Evolutionary conservation across 2,888 invertebrate species (phyloP).

Genomic region (Acheta domesticus): DNA sequence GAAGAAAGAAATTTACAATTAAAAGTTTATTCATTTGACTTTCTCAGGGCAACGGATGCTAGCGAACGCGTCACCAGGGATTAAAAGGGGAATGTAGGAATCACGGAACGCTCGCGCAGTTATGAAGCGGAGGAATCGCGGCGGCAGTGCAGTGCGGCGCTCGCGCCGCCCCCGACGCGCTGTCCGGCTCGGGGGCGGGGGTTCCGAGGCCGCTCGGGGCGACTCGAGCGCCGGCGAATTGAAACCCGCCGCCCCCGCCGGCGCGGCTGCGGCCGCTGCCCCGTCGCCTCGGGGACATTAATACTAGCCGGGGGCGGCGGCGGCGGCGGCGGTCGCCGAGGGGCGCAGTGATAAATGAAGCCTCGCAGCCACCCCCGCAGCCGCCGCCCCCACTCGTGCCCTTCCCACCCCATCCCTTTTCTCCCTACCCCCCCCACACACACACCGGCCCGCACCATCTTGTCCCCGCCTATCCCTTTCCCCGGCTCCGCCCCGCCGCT

Average conservation of each 20-base stretch:
- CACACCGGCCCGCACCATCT: too few relatives aligned
- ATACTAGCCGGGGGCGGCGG: not conserved
- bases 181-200: not conserved
- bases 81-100: too few relatives aligned
- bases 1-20: too few relatives aligned
- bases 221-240: not conserved
- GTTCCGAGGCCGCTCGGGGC: not conserved
- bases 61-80: too few relatives aligned
- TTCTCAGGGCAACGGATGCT: too few relatives aligned
- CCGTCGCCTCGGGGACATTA: not conserved
- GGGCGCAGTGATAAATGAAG: conserved; percentile 7
- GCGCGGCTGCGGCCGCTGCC: not conserved
- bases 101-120: too few relatives aligned
- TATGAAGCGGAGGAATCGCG: too few relatives aligned
- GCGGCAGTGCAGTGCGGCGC: not conserved
- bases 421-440: too few relatives aligned
- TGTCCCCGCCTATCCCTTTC: too few relatives aligned
- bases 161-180: not conserved
- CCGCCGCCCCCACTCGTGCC: not conserved
- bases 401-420: too few relatives aligned
- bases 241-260: not conserved
- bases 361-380: not conserved
- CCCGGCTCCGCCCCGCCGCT: too few relatives aligned
- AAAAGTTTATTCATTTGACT: too few relatives aligned
- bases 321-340: not conserved